Evolutionary conservation across 53 echinoderm and acorn worm species (phyloP), one percentile per base, ranked within the genome.

Genomic region (Mesocentrotus franciscanus): DNA sequence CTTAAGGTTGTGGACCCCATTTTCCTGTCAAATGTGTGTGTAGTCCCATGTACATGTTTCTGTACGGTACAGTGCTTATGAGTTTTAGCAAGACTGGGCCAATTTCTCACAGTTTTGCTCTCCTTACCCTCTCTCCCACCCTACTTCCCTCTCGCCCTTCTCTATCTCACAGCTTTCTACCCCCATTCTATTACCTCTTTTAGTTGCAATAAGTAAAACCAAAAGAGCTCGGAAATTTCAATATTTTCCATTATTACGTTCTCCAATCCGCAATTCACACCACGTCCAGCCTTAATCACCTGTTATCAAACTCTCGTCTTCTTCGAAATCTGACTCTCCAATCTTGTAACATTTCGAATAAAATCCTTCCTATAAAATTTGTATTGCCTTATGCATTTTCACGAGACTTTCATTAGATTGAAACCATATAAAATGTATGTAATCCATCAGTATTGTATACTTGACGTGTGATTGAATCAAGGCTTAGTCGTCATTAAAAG

Each of bases 391-490:
- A 4, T 74, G 9, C 13, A 74, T 27, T 74, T 58, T 57, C 55
- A 56, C n/a, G 42, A 58, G 85, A 56, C 20, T 11, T 56, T 85
- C 58, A 85, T 85, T 56, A 58, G 85, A 85, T 7, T 56, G 85
- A n/a, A 57, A 56, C 26, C 12, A 3, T 85, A 85, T 26, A 10
- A 10, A 10, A 11, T 58, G 24, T 36, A 10, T 85, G 85, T n/a
- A n/a, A 85, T 85, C 26, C 85, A 58, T 27, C 85, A 56, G 85
- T 57, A 57, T 57, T 58, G 35, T 35, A 9, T 22, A 27, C 85
- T 26, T 85, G 85, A 85, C 85, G 22, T 56, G 85, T 85, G 85
- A 24, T 85, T 85, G 20, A 58, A 58, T 79, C 39, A 79, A 79
- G 61, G 61, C 14, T 16, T 14, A 61, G 20, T 39, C 14, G 75